Base-by-base conservation (phyloP, 1,140 invertebrate species). In the Pissodes strobi region DNA sequence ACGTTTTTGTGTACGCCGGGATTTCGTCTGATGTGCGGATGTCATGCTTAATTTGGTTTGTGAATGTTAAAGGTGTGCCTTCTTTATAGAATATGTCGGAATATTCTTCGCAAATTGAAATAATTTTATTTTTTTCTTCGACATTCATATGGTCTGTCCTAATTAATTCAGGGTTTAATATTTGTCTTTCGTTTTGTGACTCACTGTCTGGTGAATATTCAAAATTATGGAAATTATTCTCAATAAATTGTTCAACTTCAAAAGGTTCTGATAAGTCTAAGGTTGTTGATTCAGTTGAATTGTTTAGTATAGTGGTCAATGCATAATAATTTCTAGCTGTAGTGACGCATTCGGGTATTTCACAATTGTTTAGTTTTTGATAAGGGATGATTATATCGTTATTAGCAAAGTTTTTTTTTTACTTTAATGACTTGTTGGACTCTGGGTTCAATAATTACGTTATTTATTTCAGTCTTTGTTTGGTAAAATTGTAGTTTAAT, bases 261-360 rank as follows among this genome's bases (percentile, higher is more conserved):
- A 52, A 6, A 10, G 57, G 43, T 22, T 60, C 23, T 8, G 57
- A 39, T 21, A 63, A 53, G 13, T 52, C 48, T 43, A 53, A 48
- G 4, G n/a, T 43, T 15, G 53, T 23, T 39, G 10, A 8, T 38
- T 53, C 37, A n/a, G 19, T 38, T 25, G 60, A 38, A 25, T 63
- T 63, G 19, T 63, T 64, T 23, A 64, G 37, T 21, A 64, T 57
- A 6, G n/a, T n/a, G n/a, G n/a, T n/a, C n/a, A n/a, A n/a, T n/a
- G n/a, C n/a, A n/a, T n/a, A n/a, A n/a, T n/a, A 25, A 38, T 56
- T 48, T 39, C 39, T 46, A 17, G 52, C 52, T 34, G 34, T 25
- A 18, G 61, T 46, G 19, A 64, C 15, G 19, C 41, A 45, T 56
- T 64, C 52, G 2, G 60, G 60, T 22, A 63, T 63, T n/a, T 55